Conservation (phyloP, 2,113 vertebrate genomes). For the Artemisiospiza belli region DNA sequence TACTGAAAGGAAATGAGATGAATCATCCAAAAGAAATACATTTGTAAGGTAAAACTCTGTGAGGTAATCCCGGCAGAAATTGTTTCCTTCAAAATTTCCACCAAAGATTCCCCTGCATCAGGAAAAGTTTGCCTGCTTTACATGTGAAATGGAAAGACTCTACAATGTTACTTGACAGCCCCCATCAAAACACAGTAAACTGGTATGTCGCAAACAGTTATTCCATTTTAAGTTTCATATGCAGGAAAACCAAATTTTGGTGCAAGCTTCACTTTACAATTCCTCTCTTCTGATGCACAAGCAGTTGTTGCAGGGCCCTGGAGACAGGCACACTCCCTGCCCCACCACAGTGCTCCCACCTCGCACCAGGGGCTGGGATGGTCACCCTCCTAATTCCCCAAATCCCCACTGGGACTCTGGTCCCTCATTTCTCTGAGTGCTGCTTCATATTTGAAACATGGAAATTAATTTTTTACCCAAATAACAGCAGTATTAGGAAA, state of each 20-base stretch:
- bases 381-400: background rate
- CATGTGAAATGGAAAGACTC: background rate
- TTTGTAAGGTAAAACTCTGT: background rate
- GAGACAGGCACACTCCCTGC: background rate
- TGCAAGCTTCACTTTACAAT: background rate
- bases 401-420: background rate
- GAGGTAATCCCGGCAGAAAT: background rate
- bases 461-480: background rate
- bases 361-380: rapidly evolving
- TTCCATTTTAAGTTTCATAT: background rate
- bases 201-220: background rate
- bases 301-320: background rate
- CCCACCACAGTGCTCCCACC: background rate
- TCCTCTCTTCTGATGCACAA: background rate
- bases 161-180: background rate
- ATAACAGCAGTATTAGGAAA: background rate
- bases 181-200: background rate
- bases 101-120: background rate
- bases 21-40: background rate
- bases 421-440: background rate
- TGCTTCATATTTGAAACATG: background rate
- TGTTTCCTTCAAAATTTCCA: background rate
- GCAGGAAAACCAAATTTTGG: background rate
- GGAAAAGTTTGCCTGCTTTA: background rate
- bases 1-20: background rate